These are phyloP conservation scores for Pollimyrus isidori DNA, from an alignment of 2,113 vertebrate genomes.

Conservation along the genomic window DNA sequence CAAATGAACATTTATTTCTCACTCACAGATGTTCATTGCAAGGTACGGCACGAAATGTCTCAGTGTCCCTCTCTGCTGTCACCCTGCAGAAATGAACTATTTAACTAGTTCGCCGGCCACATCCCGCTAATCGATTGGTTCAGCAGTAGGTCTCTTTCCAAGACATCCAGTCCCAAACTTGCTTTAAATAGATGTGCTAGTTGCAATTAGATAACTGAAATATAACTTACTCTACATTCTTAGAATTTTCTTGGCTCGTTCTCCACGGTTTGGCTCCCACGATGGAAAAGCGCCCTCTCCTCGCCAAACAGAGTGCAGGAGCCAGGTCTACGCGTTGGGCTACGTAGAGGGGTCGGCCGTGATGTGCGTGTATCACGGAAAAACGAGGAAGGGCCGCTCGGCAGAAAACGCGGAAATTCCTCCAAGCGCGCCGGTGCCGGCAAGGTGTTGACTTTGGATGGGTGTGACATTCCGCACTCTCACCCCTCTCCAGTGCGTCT, in stretches of 20 bases:
- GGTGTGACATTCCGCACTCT: conserved; percentile 32
- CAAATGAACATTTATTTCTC: neutral
- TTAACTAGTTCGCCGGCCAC: neutral
- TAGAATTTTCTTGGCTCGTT: conserved; percentile 42
- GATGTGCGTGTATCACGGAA: conserved; percentile 34
- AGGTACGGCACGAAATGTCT: neutral
- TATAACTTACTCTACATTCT: conserved; percentile 39
- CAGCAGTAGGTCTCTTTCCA: conserved; percentile 17
- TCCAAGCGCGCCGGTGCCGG: conserved; percentile 26
- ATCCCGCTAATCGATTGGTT: neutral
- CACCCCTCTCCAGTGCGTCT: conserved; percentile 27
- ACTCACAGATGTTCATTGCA: neutral
- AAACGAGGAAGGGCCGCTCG: conserved; percentile 21
- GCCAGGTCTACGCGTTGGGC: conserved; percentile 32
- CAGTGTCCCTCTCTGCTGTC: neutral
- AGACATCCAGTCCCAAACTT: conserved; percentile 35
- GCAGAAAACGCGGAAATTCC: conserved; percentile 36
- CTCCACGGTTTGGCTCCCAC: conserved; percentile 41
- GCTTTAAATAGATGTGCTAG: conserved; percentile 37
- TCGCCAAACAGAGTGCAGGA: conserved; percentile 40
- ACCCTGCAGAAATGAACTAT: neutral
- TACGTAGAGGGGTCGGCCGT: conserved; percentile 22
- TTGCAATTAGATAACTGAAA: conserved; percentile 41
- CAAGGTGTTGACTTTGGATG: conserved; percentile 40
- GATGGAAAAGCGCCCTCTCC: conserved; percentile 42